phyloP scores from a whole-genome alignment of 2,113 vertebrate genomes.

The Sapayoa aenigma region DNA sequence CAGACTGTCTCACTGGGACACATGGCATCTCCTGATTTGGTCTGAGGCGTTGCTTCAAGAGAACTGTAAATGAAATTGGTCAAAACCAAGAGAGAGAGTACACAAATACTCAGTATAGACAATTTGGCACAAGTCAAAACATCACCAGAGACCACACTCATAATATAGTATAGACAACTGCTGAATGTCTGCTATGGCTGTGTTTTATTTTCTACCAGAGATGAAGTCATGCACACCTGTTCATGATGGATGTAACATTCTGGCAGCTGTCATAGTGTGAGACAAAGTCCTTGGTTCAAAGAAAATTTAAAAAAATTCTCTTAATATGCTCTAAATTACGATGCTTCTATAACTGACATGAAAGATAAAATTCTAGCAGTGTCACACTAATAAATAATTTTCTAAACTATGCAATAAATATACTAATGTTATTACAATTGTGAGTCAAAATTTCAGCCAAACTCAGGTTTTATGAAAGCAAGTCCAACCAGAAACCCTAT shows the following conservation, averaged over 20 bases:
- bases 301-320: background rate
- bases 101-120: background rate
- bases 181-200: background rate
- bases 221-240: background rate
- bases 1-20: background rate
- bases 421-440: background rate
- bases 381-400: background rate
- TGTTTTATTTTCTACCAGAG: background rate
- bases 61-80: background rate
- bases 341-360: background rate
- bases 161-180: no score
- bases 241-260: background rate
- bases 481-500: background rate
- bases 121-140: background rate
- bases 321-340: background rate
- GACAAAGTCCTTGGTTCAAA: background rate
- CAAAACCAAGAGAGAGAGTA: background rate
- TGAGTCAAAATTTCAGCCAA: background rate
- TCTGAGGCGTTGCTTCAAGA: background rate
- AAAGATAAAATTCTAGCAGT: background rate
- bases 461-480: background rate
- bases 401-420: background rate
- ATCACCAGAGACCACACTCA: background rate
- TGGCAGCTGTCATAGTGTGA: background rate
- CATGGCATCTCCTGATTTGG: background rate